Base-by-base conservation (phyloP, 2,888 invertebrate genomes). In the Coleophora deauratella region DNA sequence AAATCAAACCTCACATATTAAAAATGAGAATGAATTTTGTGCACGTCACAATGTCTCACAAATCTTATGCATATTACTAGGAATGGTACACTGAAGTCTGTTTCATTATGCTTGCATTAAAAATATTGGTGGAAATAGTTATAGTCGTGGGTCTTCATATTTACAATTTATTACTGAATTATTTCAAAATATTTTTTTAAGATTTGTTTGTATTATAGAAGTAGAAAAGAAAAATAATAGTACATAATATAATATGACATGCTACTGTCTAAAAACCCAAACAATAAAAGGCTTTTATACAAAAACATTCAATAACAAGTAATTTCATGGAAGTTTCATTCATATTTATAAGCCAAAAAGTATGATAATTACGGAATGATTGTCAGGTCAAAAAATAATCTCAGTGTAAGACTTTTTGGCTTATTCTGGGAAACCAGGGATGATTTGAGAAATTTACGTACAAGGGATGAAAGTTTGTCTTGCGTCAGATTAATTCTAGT, bases 11-110 rank as follows among this genome's bases (percentile, higher is more conserved):
- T 44, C 42, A 51, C 42, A 40, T n/a, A 35, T 45, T 41, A 37
- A 45, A 48, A 45, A 34, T 48, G 49, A 55, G 54, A 49, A 47
- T 40, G 39, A 51, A 54, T 52, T 67, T 77, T 77, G 75, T 78
- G 78, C 73, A 72, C 61, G 52, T 57, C 60, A 65, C 60, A 64
- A 57, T 58, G 50, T 55, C 52, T 48, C 51, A 21, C 21, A 21
- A 21, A 21, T 31, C 11, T 31, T 31, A 31, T 46, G 60, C 44
- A 50, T 53, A 49, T 54, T 52, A 52, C 52, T 51, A 55, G 71
- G 66, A 72, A 74, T 72, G 68, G 52, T 63, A 41, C 50, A 47
- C 7, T 47, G 44, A 51, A 47, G 41, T 48, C 41, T 52, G 45
- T 47, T 52, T 56, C 41, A 47, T 51, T 48, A 48, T 50, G 48